These are phyloP conservation scores for Tokudaia tokunoshimensis DNA, from an alignment of 2,797 vertebrate genomes.

Conservation along the genomic window DNA sequence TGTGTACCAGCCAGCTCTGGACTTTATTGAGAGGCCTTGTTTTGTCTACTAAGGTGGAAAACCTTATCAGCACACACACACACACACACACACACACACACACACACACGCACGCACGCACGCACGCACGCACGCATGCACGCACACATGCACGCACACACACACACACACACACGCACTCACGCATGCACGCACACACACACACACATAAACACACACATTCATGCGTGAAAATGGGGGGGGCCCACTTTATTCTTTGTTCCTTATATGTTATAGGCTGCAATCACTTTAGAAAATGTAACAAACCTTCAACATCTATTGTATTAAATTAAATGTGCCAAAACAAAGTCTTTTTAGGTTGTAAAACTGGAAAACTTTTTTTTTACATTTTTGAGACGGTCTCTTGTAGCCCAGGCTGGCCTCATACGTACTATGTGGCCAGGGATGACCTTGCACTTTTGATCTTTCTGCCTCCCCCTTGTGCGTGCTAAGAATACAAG, in stretches of 20 bases:
- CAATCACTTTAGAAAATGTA: constrained; percentile 44
- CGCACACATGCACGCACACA: too few relatives aligned
- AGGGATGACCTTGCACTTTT: not conserved
- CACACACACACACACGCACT: too few relatives aligned
- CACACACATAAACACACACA: too few relatives aligned
- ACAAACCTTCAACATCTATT: constrained; percentile 40
- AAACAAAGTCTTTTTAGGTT: constrained; percentile 70
- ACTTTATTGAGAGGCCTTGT: not conserved
- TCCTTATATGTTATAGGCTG: not conserved
- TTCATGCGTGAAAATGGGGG: not conserved
- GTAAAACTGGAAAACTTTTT: constrained; percentile 62
- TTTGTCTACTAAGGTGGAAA: not conserved
- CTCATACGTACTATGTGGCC: not conserved
- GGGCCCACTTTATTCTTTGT: not conserved
- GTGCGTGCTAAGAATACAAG: not conserved
- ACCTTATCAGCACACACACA: too few relatives aligned
- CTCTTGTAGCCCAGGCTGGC: not conserved
- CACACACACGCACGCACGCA: not conserved
- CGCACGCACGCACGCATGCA: too few relatives aligned
- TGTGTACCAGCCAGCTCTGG: not conserved
- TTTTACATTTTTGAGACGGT: not conserved
- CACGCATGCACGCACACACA: too few relatives aligned
- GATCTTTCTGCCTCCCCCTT: too few relatives aligned
- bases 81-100: too few relatives aligned
- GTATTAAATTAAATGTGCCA: constrained; percentile 38